Evolutionary conservation across 2,888 invertebrate genomes (phyloP).

Genomic region (Drosophila koepferae): DNA sequence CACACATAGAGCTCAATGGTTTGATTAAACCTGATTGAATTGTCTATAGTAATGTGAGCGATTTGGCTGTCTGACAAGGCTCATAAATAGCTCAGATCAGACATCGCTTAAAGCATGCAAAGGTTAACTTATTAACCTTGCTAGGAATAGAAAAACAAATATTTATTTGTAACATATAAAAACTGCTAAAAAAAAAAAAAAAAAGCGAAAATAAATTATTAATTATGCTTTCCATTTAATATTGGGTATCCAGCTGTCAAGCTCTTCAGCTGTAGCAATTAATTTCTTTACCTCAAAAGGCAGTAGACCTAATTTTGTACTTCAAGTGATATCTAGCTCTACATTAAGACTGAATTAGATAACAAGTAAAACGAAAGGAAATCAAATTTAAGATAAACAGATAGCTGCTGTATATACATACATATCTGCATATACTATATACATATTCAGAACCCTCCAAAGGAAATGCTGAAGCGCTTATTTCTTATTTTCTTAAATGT

Average conservation of each 20-base stretch:
- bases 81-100: conserved; percentile 49
- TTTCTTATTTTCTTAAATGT: conserved; percentile 20
- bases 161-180: not conserved
- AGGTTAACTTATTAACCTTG: not conserved
- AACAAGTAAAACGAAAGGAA: conserved; percentile 42
- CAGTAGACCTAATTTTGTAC: conserved; percentile 12
- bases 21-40: conserved; percentile 79
- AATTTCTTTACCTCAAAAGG: conserved; percentile 11
- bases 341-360: conserved; percentile 38
- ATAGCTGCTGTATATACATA: conserved; percentile 5
- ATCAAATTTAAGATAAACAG: conserved; percentile 9
- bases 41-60: conserved; percentile 59
- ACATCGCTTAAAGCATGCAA: conserved; percentile 32
- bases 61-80: conserved; percentile 53
- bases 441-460: not conserved
- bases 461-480: conserved; percentile 10
- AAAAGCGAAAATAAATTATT: not conserved
- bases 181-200: too few species aligned
- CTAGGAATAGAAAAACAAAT: not conserved
- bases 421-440: not conserved
- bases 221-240: not conserved
- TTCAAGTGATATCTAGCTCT: conserved; percentile 38
- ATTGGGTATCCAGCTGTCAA: too few species aligned
- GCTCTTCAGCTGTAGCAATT: not conserved
- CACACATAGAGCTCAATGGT: conserved; percentile 61